phyloP scores from a whole-genome alignment of 2,113 vertebrate genomes.

The Alethe diademata region DNA sequence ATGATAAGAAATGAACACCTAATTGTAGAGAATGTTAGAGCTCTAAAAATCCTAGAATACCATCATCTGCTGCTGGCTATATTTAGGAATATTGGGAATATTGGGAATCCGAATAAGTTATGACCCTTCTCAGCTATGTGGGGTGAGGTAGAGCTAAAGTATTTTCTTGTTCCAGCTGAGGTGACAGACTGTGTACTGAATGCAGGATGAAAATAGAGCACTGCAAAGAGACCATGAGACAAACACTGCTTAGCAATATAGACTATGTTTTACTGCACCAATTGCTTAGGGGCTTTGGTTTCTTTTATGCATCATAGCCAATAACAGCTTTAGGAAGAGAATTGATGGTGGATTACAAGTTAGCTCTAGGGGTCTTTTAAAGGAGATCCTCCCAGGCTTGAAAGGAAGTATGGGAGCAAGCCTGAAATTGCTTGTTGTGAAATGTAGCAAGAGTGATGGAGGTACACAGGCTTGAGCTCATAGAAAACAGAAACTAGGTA shows the following conservation, averaged over 20 bases:
- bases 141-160: neutral
- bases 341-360: neutral
- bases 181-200: neutral
- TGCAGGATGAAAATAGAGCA: neutral
- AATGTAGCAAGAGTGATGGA: neutral
- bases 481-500: neutral
- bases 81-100: neutral
- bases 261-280: neutral
- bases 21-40: neutral
- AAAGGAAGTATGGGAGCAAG: neutral
- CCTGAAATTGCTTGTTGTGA: slow-evolving; percentile 15
- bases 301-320: slow-evolving; percentile 34
- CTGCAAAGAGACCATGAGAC: neutral
- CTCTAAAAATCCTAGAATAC: neutral
- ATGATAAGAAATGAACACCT: neutral
- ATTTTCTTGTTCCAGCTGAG: neutral
- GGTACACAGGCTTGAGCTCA: neutral
- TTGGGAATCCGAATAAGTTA: neutral
- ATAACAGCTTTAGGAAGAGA: slow-evolving; percentile 27
- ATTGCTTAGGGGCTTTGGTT: neutral
- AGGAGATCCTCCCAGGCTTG: slow-evolving; percentile 11
- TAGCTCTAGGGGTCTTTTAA: slow-evolving; percentile 22
- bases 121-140: neutral
- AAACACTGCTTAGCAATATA: neutral
- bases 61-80: neutral